Percentiles rank a stretch among this genome's conserved stretches.
phyloP scores from a whole-genome alignment of 2,888 invertebrate genomes.

The Acrobasis suavella region DNA sequence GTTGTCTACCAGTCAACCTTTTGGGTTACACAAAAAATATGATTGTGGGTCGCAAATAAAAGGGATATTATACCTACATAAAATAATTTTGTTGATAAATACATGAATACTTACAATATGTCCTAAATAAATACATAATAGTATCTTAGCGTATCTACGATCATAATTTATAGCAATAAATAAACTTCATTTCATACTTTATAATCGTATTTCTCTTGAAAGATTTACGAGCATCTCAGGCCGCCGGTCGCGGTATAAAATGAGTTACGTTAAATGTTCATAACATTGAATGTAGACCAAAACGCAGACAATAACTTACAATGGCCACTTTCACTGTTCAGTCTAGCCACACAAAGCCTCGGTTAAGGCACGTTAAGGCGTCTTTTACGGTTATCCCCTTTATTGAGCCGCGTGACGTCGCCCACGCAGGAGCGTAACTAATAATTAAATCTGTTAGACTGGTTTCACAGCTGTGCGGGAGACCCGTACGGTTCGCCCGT shows the following conservation, averaged over 20 bases:
- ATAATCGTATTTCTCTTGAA: not conserved
- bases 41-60: no score
- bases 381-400: conserved; percentile 9
- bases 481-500: no score
- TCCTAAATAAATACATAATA: no score
- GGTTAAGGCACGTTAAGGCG: not conserved
- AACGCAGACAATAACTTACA: conserved; percentile 2
- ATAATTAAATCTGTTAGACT: conserved; percentile 5
- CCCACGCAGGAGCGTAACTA: conserved; percentile 3
- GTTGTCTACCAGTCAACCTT: no score
- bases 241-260: not conserved
- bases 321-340: not conserved
- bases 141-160: no score
- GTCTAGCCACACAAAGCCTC: not conserved
- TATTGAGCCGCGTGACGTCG: not conserved
- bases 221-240: not conserved
- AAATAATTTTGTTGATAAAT: no score
- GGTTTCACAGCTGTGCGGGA: no score
- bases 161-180: no score
- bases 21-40: no score
- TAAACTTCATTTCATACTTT: no score
- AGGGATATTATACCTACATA: no score
- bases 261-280: not conserved
- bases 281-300: not conserved
- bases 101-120: no score